Percentiles rank a stretch among this genome's conserved stretches.
Conservation (phyloP, 1,140 invertebrate genomes). For the Caenorhabditis elegans region DNA sequence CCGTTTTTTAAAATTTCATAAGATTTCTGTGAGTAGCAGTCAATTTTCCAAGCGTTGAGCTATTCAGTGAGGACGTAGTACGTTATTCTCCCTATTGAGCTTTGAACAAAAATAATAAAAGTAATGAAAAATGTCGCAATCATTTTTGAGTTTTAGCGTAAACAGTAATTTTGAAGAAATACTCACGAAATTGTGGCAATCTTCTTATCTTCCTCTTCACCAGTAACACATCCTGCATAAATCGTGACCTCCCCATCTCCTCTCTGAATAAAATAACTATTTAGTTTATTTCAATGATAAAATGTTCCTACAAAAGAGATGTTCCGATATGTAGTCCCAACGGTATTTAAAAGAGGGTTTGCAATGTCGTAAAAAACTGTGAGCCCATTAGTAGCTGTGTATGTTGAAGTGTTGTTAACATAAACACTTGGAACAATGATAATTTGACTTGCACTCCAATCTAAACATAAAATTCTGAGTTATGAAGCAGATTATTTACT, state of each 20-base stretch:
- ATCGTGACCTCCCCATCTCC: neutral
- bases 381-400: neutral
- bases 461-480: neutral
- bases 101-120: too few species aligned
- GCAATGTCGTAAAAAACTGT: neutral
- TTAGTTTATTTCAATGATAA: neutral
- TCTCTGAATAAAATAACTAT: neutral
- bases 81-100: too few species aligned
- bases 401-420: neutral
- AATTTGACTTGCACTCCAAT: neutral
- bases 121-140: too few species aligned
- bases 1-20: too few species aligned
- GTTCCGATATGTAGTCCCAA: neutral
- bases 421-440: too few species aligned
- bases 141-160: too few species aligned
- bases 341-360: neutral
- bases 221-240: neutral
- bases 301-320: neutral
- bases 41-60: too few species aligned
- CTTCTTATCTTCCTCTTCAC: neutral
- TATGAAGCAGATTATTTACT: neutral
- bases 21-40: too few species aligned
- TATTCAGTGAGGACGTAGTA: too few species aligned
- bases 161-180: too few species aligned
- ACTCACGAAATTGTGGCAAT: too few species aligned